Conservation (phyloP, 2,888 invertebrate genomes). For the Drosophila bunnanda region DNA sequence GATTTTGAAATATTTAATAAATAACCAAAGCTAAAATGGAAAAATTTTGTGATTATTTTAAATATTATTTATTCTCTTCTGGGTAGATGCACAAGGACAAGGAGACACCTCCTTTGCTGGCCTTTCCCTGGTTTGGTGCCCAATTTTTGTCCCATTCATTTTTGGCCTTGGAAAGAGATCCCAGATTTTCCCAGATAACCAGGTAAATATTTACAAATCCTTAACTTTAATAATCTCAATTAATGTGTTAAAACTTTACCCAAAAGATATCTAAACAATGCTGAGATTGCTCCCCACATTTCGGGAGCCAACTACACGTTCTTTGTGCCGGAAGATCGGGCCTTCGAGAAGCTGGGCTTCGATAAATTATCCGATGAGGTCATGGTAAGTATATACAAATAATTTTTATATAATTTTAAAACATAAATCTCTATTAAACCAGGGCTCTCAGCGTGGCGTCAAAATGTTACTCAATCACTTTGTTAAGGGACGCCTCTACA, state of each 20-base stretch:
- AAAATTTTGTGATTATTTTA: too few species aligned
- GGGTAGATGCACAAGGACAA: slow-evolving; percentile 86
- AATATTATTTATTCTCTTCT: neutral
- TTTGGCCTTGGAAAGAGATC: slow-evolving; percentile 87
- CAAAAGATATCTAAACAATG: slow-evolving; percentile 87
- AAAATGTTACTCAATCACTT: slow-evolving; percentile 88
- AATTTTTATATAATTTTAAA: neutral
- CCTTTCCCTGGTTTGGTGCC: slow-evolving; percentile 88
- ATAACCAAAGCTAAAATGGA: too few species aligned
- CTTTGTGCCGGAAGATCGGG: slow-evolving; percentile 89
- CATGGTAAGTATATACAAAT: slow-evolving; percentile 70
- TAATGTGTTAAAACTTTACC: neutral
- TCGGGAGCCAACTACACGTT: slow-evolving; percentile 89
- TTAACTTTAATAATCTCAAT: neutral
- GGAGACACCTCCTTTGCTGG: slow-evolving; percentile 88
- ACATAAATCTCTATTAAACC: neutral
- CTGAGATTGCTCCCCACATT: slow-evolving; percentile 87
- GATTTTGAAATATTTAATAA: too few species aligned
- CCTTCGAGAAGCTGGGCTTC: slow-evolving; percentile 87
- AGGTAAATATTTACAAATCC: slow-evolving; percentile 66
- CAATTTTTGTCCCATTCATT: slow-evolving; percentile 88
- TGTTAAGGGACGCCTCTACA: slow-evolving; percentile 87
- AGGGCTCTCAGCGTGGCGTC: slow-evolving; percentile 86
- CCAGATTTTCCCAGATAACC: slow-evolving; percentile 86
- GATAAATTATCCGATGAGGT: slow-evolving; percentile 86